Conservation (phyloP, 2,797 vertebrate genomes). For the Lutra lutra region DNA sequence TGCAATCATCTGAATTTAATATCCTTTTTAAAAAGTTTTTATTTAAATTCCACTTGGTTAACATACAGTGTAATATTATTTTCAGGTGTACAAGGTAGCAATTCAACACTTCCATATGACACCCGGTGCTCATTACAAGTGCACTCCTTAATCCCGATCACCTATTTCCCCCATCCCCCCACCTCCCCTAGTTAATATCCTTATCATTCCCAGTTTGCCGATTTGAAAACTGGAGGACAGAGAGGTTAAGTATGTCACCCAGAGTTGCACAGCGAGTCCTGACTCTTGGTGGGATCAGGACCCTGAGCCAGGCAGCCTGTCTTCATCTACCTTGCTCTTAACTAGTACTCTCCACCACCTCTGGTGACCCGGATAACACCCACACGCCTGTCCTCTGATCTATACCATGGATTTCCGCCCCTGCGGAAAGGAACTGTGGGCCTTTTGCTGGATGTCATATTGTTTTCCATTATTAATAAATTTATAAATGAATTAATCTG, state of each 20-base stretch:
- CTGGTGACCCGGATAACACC: neutral
- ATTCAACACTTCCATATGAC: neutral
- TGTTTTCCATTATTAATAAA: conserved; percentile 26
- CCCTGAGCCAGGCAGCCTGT: neutral
- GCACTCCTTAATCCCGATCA: neutral
- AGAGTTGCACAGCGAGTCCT: neutral
- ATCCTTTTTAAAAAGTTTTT: neutral
- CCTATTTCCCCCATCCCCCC: neutral
- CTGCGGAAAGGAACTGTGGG: neutral
- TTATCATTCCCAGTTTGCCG: neutral
- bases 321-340: neutral
- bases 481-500: neutral
- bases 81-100: neutral
- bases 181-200: neutral
- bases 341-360: neutral
- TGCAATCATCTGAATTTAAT: neutral
- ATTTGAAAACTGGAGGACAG: neutral
- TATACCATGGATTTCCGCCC: neutral
- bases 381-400: neutral
- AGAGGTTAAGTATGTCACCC: neutral
- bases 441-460: neutral
- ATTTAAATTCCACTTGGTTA: neutral
- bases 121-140: neutral
- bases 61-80: neutral
- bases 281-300: neutral